Evolutionary conservation across 2,113 vertebrate species (phyloP).

Genomic region (Rhabdomys dilectus): DNA sequence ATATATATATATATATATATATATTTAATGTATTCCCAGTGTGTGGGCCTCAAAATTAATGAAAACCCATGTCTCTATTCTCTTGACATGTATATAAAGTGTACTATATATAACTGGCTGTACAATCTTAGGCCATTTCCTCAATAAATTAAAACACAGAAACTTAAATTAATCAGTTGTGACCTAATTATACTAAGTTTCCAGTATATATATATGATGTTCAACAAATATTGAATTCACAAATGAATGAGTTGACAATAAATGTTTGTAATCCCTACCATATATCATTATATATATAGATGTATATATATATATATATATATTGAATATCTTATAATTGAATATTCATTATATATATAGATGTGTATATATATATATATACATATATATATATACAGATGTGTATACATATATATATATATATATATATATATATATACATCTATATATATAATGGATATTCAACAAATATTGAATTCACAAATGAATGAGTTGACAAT

Average conservation of each 20-base stretch:
- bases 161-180: slow-evolving; percentile 4
- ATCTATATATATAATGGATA: neutral
- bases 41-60: neutral
- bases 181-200: neutral
- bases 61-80: neutral
- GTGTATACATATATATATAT: neutral
- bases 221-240: no score
- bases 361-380: no score
- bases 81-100: neutral
- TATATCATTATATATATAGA: neutral
- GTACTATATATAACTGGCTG: neutral
- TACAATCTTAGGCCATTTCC: neutral
- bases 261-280: no score
- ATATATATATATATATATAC: no score
- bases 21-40: neutral
- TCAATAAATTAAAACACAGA: slow-evolving; percentile 9
- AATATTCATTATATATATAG: no score
- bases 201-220: no score
- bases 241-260: no score
- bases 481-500: neutral
- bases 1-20: no score
- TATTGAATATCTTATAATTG: no score
- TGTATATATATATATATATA: neutral
- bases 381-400: neutral
- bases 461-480: slow-evolving; percentile 49